Conservation (phyloP, 2,113 vertebrate species). For the Callopanchax toddi region DNA sequence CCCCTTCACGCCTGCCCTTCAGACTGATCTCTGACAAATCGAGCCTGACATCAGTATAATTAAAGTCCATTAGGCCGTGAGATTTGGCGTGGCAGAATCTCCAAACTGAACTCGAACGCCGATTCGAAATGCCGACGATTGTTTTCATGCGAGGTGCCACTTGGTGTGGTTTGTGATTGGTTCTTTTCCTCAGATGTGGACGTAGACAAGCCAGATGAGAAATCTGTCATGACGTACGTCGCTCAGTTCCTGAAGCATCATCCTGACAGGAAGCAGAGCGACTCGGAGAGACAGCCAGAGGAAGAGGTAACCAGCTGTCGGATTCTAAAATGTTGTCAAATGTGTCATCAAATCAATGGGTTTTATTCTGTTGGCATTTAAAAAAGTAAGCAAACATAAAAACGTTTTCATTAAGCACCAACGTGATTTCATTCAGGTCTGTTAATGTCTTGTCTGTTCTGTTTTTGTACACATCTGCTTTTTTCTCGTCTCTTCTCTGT, state of each 20-base stretch:
- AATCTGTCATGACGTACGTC: conserved; percentile 98
- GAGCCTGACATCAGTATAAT: conserved; percentile 76
- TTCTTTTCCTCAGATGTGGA: conserved; percentile 87
- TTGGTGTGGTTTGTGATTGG: not conserved
- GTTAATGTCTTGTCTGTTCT: conserved; percentile 28
- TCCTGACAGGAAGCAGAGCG: conserved; percentile 80
- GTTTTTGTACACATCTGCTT: conserved; percentile 41
- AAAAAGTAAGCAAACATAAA: not conserved
- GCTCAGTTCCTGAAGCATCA: conserved; percentile 95
- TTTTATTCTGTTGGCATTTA: too few species aligned
- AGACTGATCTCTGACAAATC: conserved; percentile 73
- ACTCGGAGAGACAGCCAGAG: conserved; percentile 75
- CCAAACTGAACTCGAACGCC: conserved; percentile 34
- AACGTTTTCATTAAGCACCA: not conserved
- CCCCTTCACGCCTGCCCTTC: conserved; percentile 69
- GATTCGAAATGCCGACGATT: conserved; percentile 30
- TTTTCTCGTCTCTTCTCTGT: conserved; percentile 55
- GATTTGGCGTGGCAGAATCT: conserved; percentile 42
- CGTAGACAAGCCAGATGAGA: conserved; percentile 98
- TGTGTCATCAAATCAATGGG: too few species aligned
- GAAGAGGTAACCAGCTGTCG: conserved; percentile 81
- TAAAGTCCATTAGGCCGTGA: conserved; percentile 67
- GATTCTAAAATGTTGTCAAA: too few species aligned
- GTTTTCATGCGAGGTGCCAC: conserved; percentile 28
- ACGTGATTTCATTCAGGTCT: conserved; percentile 2